Conservation (phyloP, 2,113 vertebrate genomes). For the Spheniscus mendiculus region DNA sequence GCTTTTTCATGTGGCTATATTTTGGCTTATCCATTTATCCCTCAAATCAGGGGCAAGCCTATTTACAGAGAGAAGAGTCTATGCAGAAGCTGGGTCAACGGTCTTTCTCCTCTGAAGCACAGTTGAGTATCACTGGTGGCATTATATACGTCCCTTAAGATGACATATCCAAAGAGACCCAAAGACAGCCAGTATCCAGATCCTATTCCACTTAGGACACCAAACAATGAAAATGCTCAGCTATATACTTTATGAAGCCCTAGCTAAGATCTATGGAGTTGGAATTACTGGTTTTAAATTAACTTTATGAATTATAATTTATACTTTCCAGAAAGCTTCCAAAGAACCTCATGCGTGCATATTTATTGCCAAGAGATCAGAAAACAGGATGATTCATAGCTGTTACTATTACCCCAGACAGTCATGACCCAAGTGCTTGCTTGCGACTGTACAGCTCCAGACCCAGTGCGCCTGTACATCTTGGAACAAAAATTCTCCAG, state of each 20-base stretch:
- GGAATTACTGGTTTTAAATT: not conserved
- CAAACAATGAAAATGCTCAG: not conserved
- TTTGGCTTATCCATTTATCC: not conserved
- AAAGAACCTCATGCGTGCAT: not conserved
- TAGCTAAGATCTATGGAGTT: not conserved
- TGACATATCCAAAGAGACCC: not conserved
- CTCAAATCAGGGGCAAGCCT: not conserved
- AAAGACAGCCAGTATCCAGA: not conserved
- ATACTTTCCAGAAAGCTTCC: not conserved
- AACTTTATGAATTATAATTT: not conserved
- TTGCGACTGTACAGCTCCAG: not conserved
- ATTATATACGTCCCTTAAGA: accelerated
- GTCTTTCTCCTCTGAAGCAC: not conserved
- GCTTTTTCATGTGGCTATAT: not conserved
- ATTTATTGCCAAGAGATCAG: not conserved
- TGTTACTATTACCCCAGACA: not conserved
- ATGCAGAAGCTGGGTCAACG: not conserved
- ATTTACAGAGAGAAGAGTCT: not conserved
- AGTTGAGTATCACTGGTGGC: not conserved
- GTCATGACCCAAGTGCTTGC: not conserved
- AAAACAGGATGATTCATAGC: not conserved
- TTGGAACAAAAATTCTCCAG: not conserved
- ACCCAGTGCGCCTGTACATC: not conserved
- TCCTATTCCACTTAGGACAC: not conserved
- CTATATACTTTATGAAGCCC: not conserved